These are phyloP conservation scores for Drosophila nigricruria DNA, from an alignment of 2,888 invertebrate genomes.

Conservation along the genomic window DNA sequence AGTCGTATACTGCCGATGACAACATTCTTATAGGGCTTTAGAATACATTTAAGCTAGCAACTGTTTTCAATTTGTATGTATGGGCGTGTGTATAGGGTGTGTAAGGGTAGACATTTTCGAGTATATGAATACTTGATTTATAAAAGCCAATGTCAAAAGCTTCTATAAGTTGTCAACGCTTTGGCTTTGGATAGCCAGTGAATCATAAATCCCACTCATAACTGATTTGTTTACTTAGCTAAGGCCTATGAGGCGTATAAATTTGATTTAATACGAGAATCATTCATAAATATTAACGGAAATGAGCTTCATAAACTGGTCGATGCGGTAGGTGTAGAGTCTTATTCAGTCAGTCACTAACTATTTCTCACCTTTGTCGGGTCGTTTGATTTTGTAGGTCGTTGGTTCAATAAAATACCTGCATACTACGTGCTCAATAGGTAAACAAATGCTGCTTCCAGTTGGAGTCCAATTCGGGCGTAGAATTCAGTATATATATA, in stretches of 20 bases:
- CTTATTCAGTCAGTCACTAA: constrained; percentile 40
- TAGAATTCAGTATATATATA: constrained; percentile 8
- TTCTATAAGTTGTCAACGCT: constrained; percentile 34
- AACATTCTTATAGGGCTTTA: not conserved
- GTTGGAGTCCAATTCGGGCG: constrained; percentile 25
- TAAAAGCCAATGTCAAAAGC: not conserved
- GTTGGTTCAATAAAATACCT: constrained; percentile 15
- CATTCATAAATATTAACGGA: constrained; percentile 56
- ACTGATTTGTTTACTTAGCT: constrained; percentile 44
- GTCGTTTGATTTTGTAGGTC: constrained; percentile 45
- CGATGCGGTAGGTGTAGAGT: constrained; percentile 28
- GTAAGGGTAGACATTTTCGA: not conserved
- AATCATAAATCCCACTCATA: constrained; percentile 24
- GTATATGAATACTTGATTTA: not conserved
- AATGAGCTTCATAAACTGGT: constrained; percentile 55
- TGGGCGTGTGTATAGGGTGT: constrained; percentile 9
- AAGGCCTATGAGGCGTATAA: not conserved
- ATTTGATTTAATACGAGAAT: constrained; percentile 44
- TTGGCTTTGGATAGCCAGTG: constrained; percentile 10
- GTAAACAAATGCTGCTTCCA: constrained; percentile 42
- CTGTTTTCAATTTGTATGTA: not conserved
- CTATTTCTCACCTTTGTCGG: constrained; percentile 29
- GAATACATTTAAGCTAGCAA: not conserved
- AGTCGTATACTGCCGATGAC: not conserved
- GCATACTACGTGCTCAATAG: constrained; percentile 59